Conservation (phyloP, 2,113 vertebrate genomes). For the Tetraodon nigroviridis region DNA sequence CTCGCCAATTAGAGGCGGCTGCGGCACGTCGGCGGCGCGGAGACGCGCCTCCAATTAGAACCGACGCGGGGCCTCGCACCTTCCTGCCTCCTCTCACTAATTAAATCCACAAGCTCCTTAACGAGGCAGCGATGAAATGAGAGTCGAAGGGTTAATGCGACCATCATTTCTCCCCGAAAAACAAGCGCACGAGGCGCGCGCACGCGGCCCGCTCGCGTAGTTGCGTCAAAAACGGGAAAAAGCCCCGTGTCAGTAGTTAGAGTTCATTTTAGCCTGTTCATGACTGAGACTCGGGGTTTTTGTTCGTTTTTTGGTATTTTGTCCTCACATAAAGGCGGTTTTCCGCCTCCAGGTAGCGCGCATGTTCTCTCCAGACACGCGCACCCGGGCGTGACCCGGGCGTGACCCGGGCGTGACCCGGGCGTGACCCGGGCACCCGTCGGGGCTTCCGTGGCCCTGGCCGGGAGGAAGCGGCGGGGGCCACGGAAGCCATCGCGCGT, state of each 20-base stretch:
- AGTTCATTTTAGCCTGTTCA: not conserved
- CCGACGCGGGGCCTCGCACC: constrained; percentile 66
- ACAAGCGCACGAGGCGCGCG: constrained; percentile 56
- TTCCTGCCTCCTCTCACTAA: constrained; percentile 62
- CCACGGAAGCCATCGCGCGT: constrained; percentile 19
- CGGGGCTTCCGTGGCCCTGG: too few relatives aligned
- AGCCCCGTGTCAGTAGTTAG: too few relatives aligned
- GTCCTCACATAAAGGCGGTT: too few relatives aligned
- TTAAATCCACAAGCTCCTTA: constrained; percentile 71
- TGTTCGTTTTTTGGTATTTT: not conserved
- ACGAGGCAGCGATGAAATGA: constrained; percentile 67
- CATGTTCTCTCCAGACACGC: too few relatives aligned
- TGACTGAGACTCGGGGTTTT: not conserved
- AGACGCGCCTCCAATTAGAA: constrained; percentile 66
- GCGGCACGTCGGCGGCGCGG: constrained; percentile 66
- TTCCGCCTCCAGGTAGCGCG: too few relatives aligned
- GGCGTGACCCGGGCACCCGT: too few relatives aligned
- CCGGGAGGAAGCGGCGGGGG: not conserved
- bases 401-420: too few relatives aligned
- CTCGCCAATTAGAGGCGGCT: constrained; percentile 66
- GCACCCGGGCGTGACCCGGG: too few relatives aligned
- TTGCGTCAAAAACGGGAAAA: constrained; percentile 37
- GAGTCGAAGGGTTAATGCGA: constrained; percentile 72
- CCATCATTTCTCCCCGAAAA: constrained; percentile 66
- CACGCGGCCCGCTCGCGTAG: constrained; percentile 31